A percentile compares a stretch with the other conserved stretches of the same genome.
Conservation (phyloP, 2,797 vertebrate genomes). For the Fistularia commersonii region DNA sequence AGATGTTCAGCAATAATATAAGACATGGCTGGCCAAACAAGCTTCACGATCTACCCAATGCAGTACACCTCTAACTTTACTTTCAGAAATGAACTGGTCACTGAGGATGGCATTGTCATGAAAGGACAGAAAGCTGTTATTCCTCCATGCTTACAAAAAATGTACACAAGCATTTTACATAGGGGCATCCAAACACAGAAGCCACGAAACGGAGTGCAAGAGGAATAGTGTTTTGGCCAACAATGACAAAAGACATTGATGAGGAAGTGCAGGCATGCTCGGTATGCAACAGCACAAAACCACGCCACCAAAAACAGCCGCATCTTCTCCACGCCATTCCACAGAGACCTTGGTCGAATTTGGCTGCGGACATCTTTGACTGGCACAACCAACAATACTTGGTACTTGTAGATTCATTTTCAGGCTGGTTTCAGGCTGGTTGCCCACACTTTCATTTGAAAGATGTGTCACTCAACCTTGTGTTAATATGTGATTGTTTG, state of each 20-base stretch:
- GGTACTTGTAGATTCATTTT: no score
- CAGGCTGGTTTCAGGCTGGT: no score
- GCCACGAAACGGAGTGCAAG: no score
- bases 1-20: constrained; percentile 1
- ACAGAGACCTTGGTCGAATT: constrained; percentile 18
- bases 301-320: constrained; percentile 21
- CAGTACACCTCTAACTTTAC: constrained; percentile 2
- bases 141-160: constrained; percentile 7
- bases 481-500: not conserved
- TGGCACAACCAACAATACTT: no score
- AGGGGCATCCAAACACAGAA: no score
- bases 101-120: constrained; percentile 15
- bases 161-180: constrained; percentile 20
- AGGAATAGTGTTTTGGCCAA: no score
- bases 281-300: no score
- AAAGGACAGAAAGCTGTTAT: constrained; percentile 18
- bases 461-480: constrained; percentile 5
- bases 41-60: not conserved
- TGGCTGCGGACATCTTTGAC: constrained; percentile 22
- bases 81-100: no score
- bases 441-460: not conserved
- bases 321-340: constrained; percentile 7
- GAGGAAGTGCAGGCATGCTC: no score
- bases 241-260: no score
- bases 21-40: constrained; percentile 5